These are phyloP conservation scores for Sander vitreus DNA, from an alignment of 2,113 vertebrate species.

Conservation along the genomic window DNA sequence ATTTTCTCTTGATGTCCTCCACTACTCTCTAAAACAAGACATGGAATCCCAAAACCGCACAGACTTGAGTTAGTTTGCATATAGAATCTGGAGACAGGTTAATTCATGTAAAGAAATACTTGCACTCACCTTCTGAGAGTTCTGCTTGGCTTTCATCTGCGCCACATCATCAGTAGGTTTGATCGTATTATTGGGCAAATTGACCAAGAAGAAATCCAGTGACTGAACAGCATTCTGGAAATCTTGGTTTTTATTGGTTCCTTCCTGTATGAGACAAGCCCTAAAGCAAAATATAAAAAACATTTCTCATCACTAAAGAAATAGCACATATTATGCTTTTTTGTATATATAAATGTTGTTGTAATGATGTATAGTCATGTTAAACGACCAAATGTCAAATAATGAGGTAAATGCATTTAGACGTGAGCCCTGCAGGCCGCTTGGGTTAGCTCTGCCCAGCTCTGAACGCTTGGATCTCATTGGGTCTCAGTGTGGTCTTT, in stretches of 20 bases:
- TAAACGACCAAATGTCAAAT: too few species aligned
- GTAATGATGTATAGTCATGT: too few species aligned
- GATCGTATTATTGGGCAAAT: conserved; percentile 86
- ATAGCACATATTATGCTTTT: not conserved
- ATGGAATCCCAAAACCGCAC: not conserved
- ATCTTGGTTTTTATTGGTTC: conserved; percentile 87
- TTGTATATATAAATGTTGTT: too few species aligned
- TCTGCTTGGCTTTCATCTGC: conserved; percentile 88
- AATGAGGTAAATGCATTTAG: too few species aligned
- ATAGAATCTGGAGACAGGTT: not conserved
- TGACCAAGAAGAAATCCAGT: conserved; percentile 90
- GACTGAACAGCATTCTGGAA: conserved; percentile 89
- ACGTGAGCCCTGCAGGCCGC: too few species aligned
- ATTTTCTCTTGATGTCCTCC: conserved; percentile 89
- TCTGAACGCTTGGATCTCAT: too few species aligned
- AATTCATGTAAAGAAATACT: not conserved
- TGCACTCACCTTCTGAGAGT: conserved; percentile 89
- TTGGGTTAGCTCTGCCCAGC: too few species aligned
- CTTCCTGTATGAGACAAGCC: conserved; percentile 85
- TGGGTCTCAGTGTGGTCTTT: too few species aligned
- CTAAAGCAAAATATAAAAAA: conserved; percentile 71
- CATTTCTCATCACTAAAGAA: not conserved
- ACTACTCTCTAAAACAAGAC: conserved; percentile 85
- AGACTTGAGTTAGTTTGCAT: not conserved
- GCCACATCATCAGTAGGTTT: conserved; percentile 83